A percentile compares a stretch with the other conserved stretches of the same genome.
phyloP scores from a whole-genome alignment of 2,888 invertebrate genomes.

The Drosophila neonasuta region DNA sequence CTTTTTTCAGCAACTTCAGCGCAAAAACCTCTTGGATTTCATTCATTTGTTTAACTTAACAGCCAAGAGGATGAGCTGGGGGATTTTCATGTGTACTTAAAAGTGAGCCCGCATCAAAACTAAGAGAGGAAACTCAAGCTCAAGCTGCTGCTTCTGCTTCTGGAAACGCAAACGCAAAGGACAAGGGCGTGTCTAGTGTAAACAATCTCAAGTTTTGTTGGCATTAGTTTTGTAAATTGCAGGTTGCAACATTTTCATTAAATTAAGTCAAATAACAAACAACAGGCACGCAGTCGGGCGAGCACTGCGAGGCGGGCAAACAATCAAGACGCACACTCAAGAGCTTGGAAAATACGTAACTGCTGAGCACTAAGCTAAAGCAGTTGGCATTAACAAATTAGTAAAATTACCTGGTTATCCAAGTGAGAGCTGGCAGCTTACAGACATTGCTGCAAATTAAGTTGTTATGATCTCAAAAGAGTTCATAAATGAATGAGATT shows the following conservation, averaged over 20 bases:
- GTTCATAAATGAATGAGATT: not conserved
- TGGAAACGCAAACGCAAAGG: slow-evolving; percentile 2
- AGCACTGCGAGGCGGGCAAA: slow-evolving; percentile 31
- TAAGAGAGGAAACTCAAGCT: slow-evolving; percentile 12
- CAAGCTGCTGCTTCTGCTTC: not conserved
- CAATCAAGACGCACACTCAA: slow-evolving; percentile 49
- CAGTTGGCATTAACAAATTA: slow-evolving; percentile 52
- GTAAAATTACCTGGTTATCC: slow-evolving; percentile 9
- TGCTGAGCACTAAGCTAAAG: slow-evolving; percentile 30
- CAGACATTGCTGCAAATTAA: not conserved
- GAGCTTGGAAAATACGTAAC: slow-evolving; percentile 48
- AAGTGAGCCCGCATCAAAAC: slow-evolving; percentile 62
- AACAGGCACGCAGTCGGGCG: slow-evolving; percentile 31
- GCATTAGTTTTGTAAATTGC: slow-evolving; percentile 72
- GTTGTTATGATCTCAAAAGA: slow-evolving; percentile 23
- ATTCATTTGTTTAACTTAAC: slow-evolving; percentile 64
- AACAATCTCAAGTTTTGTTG: slow-evolving; percentile 66
- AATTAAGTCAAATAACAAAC: slow-evolving; percentile 72
- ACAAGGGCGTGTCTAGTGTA: slow-evolving; percentile 44
- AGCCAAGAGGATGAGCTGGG: slow-evolving; percentile 14
- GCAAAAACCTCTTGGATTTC: slow-evolving; percentile 53
- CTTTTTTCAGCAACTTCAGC: slow-evolving; percentile 34
- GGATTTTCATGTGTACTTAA: slow-evolving; percentile 60
- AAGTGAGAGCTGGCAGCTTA: slow-evolving; percentile 2
- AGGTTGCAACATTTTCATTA: slow-evolving; percentile 79